Conservation (phyloP, 2,888 invertebrate species). For the Anarsia innoxiella region DNA sequence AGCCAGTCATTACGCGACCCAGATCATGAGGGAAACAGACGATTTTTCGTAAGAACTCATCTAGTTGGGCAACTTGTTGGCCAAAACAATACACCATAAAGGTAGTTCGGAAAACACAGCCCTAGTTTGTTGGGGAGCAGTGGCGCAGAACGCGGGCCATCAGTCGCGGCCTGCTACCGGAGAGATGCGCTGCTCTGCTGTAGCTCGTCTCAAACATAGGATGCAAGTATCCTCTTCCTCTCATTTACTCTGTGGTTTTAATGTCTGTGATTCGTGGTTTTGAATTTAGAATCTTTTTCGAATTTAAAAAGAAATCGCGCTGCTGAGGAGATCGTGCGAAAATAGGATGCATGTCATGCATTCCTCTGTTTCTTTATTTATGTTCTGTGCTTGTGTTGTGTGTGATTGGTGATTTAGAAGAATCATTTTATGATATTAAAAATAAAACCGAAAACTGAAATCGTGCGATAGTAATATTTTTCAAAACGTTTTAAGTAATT, state of each 20-base stretch:
- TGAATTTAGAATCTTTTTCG: no score
- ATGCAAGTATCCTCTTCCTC: slow-evolving; percentile 60
- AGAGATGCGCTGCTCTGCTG: slow-evolving; percentile 60
- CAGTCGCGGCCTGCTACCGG: slow-evolving; percentile 37
- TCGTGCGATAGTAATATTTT: no score
- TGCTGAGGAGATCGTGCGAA: no score
- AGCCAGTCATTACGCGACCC: slow-evolving; percentile 19
- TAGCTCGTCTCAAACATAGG: slow-evolving; percentile 50
- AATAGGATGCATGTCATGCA: no score
- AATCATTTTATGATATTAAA: no score
- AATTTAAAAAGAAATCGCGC: no score
- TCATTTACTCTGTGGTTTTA: no score
- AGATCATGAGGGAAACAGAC: slow-evolving; percentile 26
- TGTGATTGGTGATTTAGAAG: no score
- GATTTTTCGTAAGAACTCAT: slow-evolving; percentile 40
- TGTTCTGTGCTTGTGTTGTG: no score
- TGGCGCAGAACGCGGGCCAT: slow-evolving; percentile 45
- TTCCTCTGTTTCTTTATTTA: no score
- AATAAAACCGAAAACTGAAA: no score
- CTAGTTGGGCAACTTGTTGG: slow-evolving; percentile 41
- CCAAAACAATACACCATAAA: slow-evolving; percentile 63
- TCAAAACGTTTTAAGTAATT: no score
- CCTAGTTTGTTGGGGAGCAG: slow-evolving; percentile 43
- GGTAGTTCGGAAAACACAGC: slow-evolving; percentile 49
- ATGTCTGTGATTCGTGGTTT: background rate